Base-by-base conservation (phyloP, 2,797 vertebrate genomes). In the Macropus fuliginosus region DNA sequence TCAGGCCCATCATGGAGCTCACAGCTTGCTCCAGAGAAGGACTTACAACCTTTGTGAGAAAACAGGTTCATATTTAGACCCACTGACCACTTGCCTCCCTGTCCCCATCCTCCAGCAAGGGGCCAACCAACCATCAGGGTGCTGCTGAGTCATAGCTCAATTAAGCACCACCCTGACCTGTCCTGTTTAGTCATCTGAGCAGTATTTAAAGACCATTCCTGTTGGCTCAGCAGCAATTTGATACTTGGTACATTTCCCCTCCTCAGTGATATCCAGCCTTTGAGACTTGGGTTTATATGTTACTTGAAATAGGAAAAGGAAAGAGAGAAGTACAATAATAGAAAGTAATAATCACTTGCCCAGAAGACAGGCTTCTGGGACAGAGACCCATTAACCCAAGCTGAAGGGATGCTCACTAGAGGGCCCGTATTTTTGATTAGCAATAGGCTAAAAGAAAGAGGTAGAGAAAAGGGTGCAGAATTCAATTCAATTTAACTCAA, bases 171-270 rank as follows among this genome's bases (percentile, higher is more conserved):
- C 96, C 97, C 97, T 98, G 97, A 96, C 98, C 98, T 95, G 50
- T 90, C 31, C 10, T 52, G 31, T 96, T 96, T 95, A 95, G 94
- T 97, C 97, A 94, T 94, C 91, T 50, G 95, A 93, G 95, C 91
- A 93, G 57, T 89, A 92, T 95, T 97, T 92, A 93, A 90, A 87
- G 92, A 93, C 91, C 55, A 66, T 96, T 97, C 96, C 97, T 93
- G 54, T 98, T 98, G 97, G 97, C 97, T 98, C 96, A 97, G 97
- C 97, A 98, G 98, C 97, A 97, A 95, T 96, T 98, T 97, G 98
- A 97, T 97, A 97, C 96, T 96, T 96, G 95, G 96, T 98, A 97
- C 98, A 97, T 94, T 97, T 98, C 98, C 96, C 97, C 98, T 98
- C 97, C 97, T 98, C 98, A 96, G 98, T 95, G 98, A 95, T 97